phyloP scores from a whole-genome alignment of 2,797 vertebrate species.

The Sternotherus odoratus region DNA sequence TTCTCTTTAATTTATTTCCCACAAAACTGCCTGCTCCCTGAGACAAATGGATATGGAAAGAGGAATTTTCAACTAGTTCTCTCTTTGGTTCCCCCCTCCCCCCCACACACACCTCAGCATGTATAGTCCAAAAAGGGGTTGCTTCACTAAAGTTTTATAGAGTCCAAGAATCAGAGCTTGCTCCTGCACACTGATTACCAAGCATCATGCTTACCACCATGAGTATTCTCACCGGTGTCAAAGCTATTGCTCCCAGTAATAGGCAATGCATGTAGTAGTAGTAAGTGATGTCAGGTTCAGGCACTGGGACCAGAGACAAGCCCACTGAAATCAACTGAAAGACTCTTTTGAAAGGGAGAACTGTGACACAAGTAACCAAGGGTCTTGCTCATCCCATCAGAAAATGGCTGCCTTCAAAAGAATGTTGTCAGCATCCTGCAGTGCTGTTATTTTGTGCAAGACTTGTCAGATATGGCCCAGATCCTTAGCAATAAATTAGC shows the following conservation, averaged over 20 bases:
- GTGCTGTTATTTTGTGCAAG: neutral
- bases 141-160: neutral
- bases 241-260: neutral
- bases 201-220: neutral
- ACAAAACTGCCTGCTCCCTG: neutral
- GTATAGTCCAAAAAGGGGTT: neutral
- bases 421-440: neutral
- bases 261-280: too few species aligned
- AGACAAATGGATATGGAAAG: neutral
- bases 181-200: neutral
- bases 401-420: neutral
- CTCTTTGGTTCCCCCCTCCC: neutral
- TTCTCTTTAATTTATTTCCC: neutral
- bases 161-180: neutral
- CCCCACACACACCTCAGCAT: neutral
- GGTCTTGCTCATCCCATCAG: neutral
- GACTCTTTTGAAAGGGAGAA: neutral
- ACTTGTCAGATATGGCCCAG: neutral
- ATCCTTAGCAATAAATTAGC: neutral
- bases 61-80: neutral
- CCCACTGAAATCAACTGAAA: neutral
- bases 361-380: too few species aligned
- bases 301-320: fast-evolving
- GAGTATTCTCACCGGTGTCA: neutral
- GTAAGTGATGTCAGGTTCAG: neutral